phyloP scores from a whole-genome alignment of 2,113 vertebrate genomes.

The Ictalurus furcatus region DNA sequence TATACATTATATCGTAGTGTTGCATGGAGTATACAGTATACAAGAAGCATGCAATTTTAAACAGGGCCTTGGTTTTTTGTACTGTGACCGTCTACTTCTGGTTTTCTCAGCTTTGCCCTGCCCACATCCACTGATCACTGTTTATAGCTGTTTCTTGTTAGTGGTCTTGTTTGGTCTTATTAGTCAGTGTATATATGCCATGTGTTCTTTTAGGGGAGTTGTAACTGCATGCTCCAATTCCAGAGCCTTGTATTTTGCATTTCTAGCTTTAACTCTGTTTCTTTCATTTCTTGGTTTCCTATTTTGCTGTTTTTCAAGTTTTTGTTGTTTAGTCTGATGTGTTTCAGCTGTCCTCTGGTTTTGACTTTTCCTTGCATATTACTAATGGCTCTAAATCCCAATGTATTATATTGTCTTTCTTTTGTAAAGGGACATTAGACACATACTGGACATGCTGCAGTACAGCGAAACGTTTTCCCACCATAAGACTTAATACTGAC shows the following conservation, averaged over 20 bases:
- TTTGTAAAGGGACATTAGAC: not conserved
- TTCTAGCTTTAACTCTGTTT: not conserved
- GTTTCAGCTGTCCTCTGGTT: not conserved
- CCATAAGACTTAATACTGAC: not conserved
- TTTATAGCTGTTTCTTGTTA: not conserved
- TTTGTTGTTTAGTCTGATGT: not conserved
- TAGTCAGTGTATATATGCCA: not conserved
- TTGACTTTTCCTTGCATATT: not conserved
- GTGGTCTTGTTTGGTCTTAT: not conserved
- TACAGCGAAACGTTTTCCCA: not conserved
- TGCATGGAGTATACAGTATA: too few relatives aligned
- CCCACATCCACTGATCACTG: not conserved
- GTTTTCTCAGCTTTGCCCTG: not conserved
- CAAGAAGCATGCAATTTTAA: not conserved
- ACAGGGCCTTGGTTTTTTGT: not conserved
- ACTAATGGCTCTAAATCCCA: not conserved
- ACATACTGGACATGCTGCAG: not conserved
- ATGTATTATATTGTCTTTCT: too few relatives aligned
- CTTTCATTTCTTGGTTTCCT: not conserved
- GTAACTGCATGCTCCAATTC: too few relatives aligned
- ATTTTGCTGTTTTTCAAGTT: not conserved
- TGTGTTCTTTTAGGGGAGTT: not conserved
- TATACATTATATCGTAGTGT: not conserved
- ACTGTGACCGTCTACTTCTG: not conserved
- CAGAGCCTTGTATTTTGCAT: not conserved